A percentile compares a stretch with the other conserved stretches of the same genome.
Evolutionary conservation across 2,113 vertebrate genomes (phyloP).

Genomic region (Megatriorchis doriae): DNA sequence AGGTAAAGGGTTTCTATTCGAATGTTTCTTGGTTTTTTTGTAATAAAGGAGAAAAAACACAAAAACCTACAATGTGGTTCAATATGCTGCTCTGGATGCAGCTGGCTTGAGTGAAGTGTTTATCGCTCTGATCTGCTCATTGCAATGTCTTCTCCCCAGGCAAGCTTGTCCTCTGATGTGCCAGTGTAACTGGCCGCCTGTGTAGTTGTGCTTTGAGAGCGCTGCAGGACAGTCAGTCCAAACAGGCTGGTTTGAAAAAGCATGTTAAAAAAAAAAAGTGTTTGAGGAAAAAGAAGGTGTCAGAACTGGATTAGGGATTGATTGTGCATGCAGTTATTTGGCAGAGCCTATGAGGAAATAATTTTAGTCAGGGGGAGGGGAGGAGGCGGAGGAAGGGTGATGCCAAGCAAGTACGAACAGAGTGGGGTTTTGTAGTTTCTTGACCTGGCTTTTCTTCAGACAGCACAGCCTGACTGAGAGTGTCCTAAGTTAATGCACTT

Average conservation of each 20-base stretch:
- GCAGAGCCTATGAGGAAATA: not conserved
- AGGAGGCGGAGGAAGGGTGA: not conserved
- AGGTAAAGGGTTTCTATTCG: not conserved
- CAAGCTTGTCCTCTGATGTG: not conserved
- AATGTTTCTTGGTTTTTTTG: not conserved
- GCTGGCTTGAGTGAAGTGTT: not conserved
- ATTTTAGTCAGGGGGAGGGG: not conserved
- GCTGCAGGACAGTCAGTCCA: not conserved
- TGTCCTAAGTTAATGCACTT: not conserved
- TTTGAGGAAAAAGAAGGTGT: not conserved
- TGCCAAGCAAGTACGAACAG: not conserved
- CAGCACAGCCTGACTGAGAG: not conserved
- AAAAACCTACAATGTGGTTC: not conserved
- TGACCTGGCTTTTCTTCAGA: constrained; percentile 23
- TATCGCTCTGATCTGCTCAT: not conserved
- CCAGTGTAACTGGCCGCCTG: not conserved
- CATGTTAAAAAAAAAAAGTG: not conserved
- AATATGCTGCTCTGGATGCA: not conserved
- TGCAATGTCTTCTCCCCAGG: not conserved
- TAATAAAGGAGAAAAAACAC: not conserved
- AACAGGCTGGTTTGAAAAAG: not conserved
- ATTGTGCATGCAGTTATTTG: not conserved
- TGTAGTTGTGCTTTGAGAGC: not conserved
- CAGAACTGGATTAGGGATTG: constrained; percentile 1
- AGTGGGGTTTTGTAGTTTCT: constrained; percentile 20